These are phyloP conservation scores for Dryobates pubescens DNA, from an alignment of 2,797 vertebrate species.

Conservation along the genomic window DNA sequence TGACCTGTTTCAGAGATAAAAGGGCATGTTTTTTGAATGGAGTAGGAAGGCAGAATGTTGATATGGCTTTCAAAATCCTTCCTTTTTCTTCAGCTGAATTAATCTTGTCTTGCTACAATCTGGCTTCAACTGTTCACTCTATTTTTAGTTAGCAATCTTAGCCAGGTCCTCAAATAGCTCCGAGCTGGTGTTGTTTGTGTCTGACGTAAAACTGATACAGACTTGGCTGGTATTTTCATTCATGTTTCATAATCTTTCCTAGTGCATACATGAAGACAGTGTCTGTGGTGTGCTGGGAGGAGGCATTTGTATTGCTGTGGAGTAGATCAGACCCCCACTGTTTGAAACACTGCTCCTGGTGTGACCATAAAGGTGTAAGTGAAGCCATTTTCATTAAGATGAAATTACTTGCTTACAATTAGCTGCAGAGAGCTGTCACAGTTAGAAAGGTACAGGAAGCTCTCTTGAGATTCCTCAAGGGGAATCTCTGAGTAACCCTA, in stretches of 20 bases:
- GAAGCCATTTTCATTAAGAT: neutral
- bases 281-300: neutral
- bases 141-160: slow-evolving; percentile 56
- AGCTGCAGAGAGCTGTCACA: neutral
- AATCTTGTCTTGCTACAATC: slow-evolving; percentile 43
- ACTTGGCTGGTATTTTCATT: slow-evolving; percentile 56
- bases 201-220: slow-evolving; percentile 60
- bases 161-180: slow-evolving; percentile 59
- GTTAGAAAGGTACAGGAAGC: neutral
- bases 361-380: neutral
- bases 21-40: neutral
- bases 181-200: slow-evolving; percentile 59
- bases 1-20: neutral
- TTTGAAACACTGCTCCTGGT: neutral
- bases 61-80: slow-evolving; percentile 28
- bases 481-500: neutral
- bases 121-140: slow-evolving; percentile 38
- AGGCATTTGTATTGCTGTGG: neutral
- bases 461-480: neutral
- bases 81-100: slow-evolving; percentile 29
- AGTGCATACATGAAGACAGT: neutral
- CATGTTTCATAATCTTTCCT: slow-evolving; percentile 49
- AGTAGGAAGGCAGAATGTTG: neutral
- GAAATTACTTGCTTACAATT: neutral
- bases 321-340: neutral